Evolutionary conservation across 1,140 invertebrate species (phyloP).

Genomic region (Latrodectus geometricus): DNA sequence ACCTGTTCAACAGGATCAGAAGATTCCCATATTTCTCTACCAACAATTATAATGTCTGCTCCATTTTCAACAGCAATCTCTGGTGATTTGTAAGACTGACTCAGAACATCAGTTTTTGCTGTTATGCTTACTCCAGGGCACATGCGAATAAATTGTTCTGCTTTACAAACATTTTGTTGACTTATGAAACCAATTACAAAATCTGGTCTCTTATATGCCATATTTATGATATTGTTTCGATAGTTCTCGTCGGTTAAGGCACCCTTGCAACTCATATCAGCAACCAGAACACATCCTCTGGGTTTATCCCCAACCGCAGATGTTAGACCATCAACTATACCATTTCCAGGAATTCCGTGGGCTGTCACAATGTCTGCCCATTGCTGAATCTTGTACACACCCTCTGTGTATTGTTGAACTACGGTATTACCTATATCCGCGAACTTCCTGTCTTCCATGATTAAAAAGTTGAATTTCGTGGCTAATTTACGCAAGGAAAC

Average conservation of each 20-base stretch:
- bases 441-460: constrained; percentile 98
- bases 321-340: constrained; percentile 82
- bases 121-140: constrained; percentile 71
- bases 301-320: constrained; percentile 65
- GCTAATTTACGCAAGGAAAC: constrained; percentile 77
- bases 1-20: constrained; percentile 76
- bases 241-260: constrained; percentile 83
- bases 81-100: constrained; percentile 87
- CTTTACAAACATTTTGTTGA: constrained; percentile 75
- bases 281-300: constrained; percentile 66
- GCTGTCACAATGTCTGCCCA: constrained; percentile 94
- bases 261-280: constrained; percentile 86
- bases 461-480: constrained; percentile 84
- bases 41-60: constrained; percentile 93
- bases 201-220: constrained; percentile 77
- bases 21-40: constrained; percentile 85
- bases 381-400: constrained; percentile 80
- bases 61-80: constrained; percentile 82
- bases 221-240: constrained; percentile 75
- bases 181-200: constrained; percentile 89
- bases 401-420: constrained; percentile 81
- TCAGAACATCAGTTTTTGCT: constrained; percentile 70
- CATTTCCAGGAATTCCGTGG: constrained; percentile 87
- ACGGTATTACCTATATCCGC: constrained; percentile 96
- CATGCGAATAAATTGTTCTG: constrained; percentile 70